Evolutionary conservation across 2,797 vertebrate genomes (phyloP).

Genomic region (Babyrousa celebensis): DNA sequence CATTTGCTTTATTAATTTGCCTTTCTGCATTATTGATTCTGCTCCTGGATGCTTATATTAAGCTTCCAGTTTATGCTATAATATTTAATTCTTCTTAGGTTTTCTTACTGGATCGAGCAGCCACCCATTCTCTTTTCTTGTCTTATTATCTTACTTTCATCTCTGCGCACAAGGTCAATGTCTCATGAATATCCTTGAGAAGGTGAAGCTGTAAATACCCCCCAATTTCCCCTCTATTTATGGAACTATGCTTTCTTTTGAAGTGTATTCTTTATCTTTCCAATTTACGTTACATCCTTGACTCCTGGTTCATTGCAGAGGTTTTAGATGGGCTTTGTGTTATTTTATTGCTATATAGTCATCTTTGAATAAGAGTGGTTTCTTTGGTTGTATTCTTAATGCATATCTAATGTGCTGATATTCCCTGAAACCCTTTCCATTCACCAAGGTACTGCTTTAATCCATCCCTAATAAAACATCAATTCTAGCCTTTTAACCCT

Average conservation of each 20-base stretch:
- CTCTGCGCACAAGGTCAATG: not conserved
- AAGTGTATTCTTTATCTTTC: not conserved
- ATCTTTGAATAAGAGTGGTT: not conserved
- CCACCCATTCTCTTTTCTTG: not conserved
- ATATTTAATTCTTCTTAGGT: not conserved
- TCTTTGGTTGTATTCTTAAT: not conserved
- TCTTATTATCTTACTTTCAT: not conserved
- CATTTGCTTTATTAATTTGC: not conserved
- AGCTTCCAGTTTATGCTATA: not conserved
- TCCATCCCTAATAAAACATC: too few species aligned
- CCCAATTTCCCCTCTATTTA: not conserved
- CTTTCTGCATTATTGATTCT: not conserved
- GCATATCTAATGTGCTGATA: rapidly evolving
- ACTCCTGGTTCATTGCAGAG: not conserved
- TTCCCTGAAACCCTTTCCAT: not conserved
- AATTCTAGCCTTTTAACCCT: not conserved
- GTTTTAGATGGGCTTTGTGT: too few species aligned
- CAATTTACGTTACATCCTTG: not conserved
- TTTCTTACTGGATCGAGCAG: not conserved
- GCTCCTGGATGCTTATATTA: not conserved
- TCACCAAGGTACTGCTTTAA: rapidly evolving
- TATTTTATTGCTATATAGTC: not conserved
- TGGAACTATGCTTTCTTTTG: not conserved
- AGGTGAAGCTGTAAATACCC: not conserved
- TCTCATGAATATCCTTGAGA: not conserved